phyloP scores from a whole-genome alignment of 1,140 invertebrate species.

The Drosophila pectinifera region DNA sequence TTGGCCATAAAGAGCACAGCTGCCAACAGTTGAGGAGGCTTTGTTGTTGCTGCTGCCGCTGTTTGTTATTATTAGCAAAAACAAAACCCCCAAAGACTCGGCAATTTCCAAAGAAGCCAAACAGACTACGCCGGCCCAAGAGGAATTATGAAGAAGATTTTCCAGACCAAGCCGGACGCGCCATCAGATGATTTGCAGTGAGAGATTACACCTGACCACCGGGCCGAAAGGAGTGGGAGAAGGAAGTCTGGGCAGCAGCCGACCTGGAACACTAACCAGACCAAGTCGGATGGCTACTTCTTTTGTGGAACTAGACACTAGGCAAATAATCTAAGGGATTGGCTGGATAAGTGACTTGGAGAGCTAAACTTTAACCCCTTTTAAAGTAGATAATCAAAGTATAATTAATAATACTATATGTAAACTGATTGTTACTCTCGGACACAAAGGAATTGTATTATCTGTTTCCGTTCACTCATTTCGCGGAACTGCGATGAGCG shows the following conservation, averaged over 20 bases:
- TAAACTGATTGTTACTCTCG: too few relatives aligned
- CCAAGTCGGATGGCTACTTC: not conserved
- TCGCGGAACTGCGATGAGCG: too few relatives aligned
- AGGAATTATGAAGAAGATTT: slow-evolving; percentile 74
- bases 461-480: not conserved
- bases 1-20: slow-evolving; percentile 59
- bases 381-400: too few relatives aligned
- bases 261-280: slow-evolving; percentile 65
- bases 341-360: not conserved
- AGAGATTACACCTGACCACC: slow-evolving; percentile 71
- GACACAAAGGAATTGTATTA: too few relatives aligned
- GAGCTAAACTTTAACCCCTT: too few relatives aligned
- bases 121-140: slow-evolving; percentile 30
- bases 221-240: not conserved
- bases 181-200: slow-evolving; percentile 69
- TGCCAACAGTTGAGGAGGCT: slow-evolving; percentile 26
- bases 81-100: slow-evolving; percentile 45
- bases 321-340: not conserved
- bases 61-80: slow-evolving; percentile 78
- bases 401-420: not conserved
- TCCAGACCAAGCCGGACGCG: slow-evolving; percentile 28
- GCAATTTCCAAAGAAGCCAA: slow-evolving; percentile 75
- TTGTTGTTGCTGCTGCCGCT: slow-evolving; percentile 26
- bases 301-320: too few relatives aligned
- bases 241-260: slow-evolving; percentile 1